Conservation (phyloP, 1,140 invertebrate species). For the Vollenhovia emeryi region DNA sequence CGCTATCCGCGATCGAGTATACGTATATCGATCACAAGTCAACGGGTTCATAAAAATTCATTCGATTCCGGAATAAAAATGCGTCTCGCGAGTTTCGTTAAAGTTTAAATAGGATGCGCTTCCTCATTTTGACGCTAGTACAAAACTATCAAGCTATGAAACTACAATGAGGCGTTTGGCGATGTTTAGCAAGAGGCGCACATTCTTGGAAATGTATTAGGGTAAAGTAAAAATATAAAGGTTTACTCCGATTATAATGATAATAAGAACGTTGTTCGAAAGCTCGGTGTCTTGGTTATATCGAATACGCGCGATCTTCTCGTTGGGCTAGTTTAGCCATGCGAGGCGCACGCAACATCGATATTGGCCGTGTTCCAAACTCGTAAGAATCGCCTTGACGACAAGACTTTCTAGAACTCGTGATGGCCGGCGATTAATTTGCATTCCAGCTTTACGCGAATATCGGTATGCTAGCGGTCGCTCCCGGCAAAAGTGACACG, state of each 20-base stretch:
- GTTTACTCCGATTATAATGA: not conserved
- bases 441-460: constrained; percentile 50
- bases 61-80: constrained; percentile 50
- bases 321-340: not conserved
- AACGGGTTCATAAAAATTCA: constrained; percentile 50
- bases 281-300: not conserved
- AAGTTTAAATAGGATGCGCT: constrained; percentile 41
- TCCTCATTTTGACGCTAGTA: not conserved
- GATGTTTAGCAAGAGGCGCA: not conserved
- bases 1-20: constrained; percentile 39
- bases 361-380: constrained; percentile 63
- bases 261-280: not conserved
- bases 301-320: not conserved
- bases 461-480: not conserved
- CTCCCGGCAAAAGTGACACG: constrained; percentile 50
- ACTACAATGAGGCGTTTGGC: not conserved
- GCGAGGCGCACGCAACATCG: constrained; percentile 6
- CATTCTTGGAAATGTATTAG: not conserved
- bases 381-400: constrained; percentile 69
- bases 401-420: constrained; percentile 69
- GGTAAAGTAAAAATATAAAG: not conserved
- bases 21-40: constrained; percentile 56
- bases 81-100: constrained; percentile 50
- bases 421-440: constrained; percentile 61
- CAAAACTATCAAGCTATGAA: constrained; percentile 23